These are phyloP conservation scores for Galerucella pusilla DNA, from an alignment of 2,888 invertebrate species.

Conservation along the genomic window DNA sequence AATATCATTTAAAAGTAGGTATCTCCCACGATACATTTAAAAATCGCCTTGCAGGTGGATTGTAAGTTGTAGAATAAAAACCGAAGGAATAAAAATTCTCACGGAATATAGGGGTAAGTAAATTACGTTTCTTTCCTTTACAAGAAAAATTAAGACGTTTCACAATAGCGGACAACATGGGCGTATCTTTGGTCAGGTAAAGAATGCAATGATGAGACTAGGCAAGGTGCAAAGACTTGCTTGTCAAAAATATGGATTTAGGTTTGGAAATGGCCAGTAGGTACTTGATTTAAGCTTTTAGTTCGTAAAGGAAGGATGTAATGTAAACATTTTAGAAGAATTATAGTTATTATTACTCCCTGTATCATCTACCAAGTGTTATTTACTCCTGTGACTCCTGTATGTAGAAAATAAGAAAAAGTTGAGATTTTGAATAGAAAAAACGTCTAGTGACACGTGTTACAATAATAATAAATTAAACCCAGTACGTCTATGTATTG, in stretches of 20 bases:
- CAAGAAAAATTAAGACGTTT: conserved; percentile 9
- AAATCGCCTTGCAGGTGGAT: conserved; percentile 7
- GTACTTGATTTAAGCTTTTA: no score
- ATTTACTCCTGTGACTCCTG: no score
- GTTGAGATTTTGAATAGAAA: background rate
- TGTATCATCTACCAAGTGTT: no score
- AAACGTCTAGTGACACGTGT: background rate
- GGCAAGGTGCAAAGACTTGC: no score
- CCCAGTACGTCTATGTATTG: background rate
- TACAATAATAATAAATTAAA: background rate
- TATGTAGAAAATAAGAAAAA: no score
- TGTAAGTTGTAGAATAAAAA: background rate
- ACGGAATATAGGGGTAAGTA: conserved; percentile 18
- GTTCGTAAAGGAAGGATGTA: no score
- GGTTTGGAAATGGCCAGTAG: no score
- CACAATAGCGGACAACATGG: background rate
- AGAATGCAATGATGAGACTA: no score
- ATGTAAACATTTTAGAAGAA: no score
- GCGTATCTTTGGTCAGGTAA: background rate
- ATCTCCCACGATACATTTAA: background rate
- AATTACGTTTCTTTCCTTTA: background rate
- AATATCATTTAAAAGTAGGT: no score
- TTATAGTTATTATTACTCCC: no score
- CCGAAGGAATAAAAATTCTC: background rate
- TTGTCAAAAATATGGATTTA: no score